Evolutionary conservation across 2,113 vertebrate species (phyloP).

Genomic region (Tetrax tetrax): DNA sequence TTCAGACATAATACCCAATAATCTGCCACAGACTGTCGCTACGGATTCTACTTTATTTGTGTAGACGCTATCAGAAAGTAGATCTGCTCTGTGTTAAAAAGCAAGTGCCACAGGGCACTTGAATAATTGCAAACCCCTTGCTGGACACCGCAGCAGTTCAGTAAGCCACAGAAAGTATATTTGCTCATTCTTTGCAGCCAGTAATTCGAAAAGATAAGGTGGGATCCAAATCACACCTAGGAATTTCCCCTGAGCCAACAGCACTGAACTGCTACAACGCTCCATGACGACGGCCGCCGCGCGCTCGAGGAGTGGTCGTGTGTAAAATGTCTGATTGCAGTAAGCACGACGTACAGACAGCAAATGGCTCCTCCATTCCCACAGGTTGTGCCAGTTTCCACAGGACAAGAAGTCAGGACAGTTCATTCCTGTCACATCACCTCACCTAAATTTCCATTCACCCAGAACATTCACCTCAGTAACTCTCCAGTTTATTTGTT

Average conservation of each 20-base stretch:
- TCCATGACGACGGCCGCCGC: rapidly evolving
- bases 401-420: not conserved
- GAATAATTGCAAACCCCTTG: conserved; percentile 50
- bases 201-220: not conserved
- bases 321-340: not conserved
- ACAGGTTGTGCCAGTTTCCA: not conserved
- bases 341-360: not conserved
- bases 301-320: rapidly evolving
- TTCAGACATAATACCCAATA: conserved; percentile 58
- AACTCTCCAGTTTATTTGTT: not conserved
- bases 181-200: not conserved
- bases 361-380: not conserved
- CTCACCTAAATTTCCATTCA: conserved; percentile 1
- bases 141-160: not conserved
- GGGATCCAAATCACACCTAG: not conserved
- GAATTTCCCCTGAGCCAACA: not conserved
- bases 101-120: conserved; percentile 60
- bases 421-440: not conserved
- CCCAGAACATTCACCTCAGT: conserved; percentile 32
- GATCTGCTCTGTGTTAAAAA: conserved; percentile 24
- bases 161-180: not conserved
- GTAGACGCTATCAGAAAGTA: not conserved
- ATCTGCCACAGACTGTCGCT: conserved; percentile 53
- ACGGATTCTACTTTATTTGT: not conserved
- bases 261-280: not conserved